Evolutionary conservation across 2,113 vertebrate genomes (phyloP), one percentile per base, ranked within the genome.

Genomic region (Bos indicus): DNA sequence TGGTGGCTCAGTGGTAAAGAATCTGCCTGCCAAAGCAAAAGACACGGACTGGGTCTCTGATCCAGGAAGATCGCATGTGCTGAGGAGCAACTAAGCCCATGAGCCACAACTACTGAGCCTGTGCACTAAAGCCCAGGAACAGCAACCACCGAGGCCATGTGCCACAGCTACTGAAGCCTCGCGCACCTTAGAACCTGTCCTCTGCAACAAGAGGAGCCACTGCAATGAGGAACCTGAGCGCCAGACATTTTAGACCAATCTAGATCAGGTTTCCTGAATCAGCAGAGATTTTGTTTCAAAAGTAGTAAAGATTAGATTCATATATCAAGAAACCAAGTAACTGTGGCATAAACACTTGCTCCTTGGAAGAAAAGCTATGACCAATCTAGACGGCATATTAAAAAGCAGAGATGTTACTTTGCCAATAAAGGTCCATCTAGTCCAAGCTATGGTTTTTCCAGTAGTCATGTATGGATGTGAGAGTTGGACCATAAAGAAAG

Each of bases 111-210:
- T 40, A 40, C 21, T 6, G 36, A 74, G 21, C 21, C 67, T 40
- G 67, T 36, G 21, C 67, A 13, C 36, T 23, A 40, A 25, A 6
- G 67, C 67, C 67, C 67, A 13, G 36, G 36, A 74, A 23, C 11
- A 12, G 67, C 36, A 13, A 25, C 21, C 21, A 6, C 67, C 3
- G 36, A 40, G 64, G 10, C 36, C 67, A 40, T 13, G 36, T 7
- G 67, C 36, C 67, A 25, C 21, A 13, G n/a, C n/a, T 21, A 3
- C 19, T 74, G 67, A 74, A 74, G 67, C 67, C 67, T 16, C 2
- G 0, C 0, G 0, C 21, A 3, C 21, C 36, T 40, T 40, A 13
- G 36, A 25, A 25, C 36, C 17, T 74, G 64, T 2, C 36, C 36
- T 40, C 36, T 23, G 67, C 0, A 2, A 13, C 21, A 6, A 23